These are phyloP conservation scores for Orestias chungarensis DNA, from an alignment of 2,797 vertebrate genomes.

Conservation along the genomic window DNA sequence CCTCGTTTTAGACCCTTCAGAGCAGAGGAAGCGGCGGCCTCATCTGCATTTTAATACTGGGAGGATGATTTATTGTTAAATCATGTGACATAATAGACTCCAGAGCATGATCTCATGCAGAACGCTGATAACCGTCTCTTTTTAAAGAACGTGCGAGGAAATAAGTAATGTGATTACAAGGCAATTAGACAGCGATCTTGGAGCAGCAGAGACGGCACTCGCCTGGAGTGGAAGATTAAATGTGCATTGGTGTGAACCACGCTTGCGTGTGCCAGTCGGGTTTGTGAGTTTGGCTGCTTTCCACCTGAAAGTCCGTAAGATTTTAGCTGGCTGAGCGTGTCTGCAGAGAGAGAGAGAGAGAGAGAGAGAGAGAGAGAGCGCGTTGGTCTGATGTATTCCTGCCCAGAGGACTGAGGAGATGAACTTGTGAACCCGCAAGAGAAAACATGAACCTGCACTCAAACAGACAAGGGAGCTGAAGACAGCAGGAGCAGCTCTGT, in stretches of 20 bases:
- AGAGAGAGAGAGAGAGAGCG: not conserved
- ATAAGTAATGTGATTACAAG: constrained; percentile 18
- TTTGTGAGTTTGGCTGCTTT: constrained; percentile 10
- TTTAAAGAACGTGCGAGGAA: constrained; percentile 16
- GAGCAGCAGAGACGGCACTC: constrained; percentile 8
- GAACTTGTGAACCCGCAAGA: constrained; percentile 15
- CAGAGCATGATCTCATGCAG: constrained; percentile 5
- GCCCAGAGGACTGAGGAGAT: constrained; percentile 4
- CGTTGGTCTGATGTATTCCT: not conserved
- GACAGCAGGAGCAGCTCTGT: not conserved
- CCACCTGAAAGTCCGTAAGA: constrained; percentile 7
- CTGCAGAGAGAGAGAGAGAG: not conserved
- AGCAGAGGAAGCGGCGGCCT: not conserved
- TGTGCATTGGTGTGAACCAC: not conserved
- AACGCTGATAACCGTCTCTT: constrained; percentile 2
- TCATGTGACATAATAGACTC: constrained; percentile 11
- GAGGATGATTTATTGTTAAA: constrained; percentile 19
- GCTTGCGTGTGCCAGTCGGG: constrained; percentile 4
- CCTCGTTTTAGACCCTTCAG: constrained; percentile 14
- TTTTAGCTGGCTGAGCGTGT: not conserved
- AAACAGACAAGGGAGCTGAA: not conserved
- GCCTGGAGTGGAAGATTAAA: constrained; percentile 7
- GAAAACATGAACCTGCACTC: constrained; percentile 1
- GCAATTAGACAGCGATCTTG: constrained; percentile 10
- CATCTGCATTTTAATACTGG: constrained; percentile 16